Base-by-base conservation (phyloP, 2,797 vertebrate genomes). In the Carduelis carduelis region DNA sequence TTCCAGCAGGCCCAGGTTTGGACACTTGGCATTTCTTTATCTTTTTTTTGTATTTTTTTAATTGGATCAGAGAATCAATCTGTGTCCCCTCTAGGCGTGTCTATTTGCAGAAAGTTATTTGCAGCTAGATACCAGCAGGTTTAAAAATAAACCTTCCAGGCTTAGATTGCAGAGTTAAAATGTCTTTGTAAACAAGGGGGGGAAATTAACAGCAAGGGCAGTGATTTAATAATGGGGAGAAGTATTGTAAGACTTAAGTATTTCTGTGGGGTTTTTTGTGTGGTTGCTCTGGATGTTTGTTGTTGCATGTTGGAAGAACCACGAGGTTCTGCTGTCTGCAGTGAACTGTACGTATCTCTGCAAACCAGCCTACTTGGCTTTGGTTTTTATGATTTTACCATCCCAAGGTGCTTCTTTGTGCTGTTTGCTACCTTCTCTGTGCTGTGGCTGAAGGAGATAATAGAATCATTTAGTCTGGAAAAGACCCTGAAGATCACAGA, bases 1-100 rank as follows among this genome's bases (percentile, higher is more conserved):
- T 99, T 99, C 98, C 99, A 99, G 97, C 99, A 99, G 98, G 98
- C 99, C 94, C 99, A 99, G 99, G 99, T 99, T 99, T 99, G 99
- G 98, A 95, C 2, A 5, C 97, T 97, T 94, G 93, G 91, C 74
- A 39, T 92, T 97, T 97, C 41, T 94, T 97, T 95, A 70, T 77
- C 53, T 64, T 89, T 59, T 83, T 95, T 94, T 97, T 94, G 76
- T 97, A 55, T 80, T 91, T 96, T 97, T 97, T 97, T 97, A 35
- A 96, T 97, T 97, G 97, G 96, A 91, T 95, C 89, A 95, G 87
- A 94, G 96, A 97, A 97, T 98, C 96, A 96, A 97, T 94, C 94
- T 95, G 82, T 96, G 95, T 96, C 91, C 96, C 97, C 94, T 95
- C 80, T 75, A 97, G 89, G 95, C 96, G 50, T 95, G 86, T 96